phyloP scores from a whole-genome alignment of 2,888 invertebrate species.

The Thymelicus lineola region DNA sequence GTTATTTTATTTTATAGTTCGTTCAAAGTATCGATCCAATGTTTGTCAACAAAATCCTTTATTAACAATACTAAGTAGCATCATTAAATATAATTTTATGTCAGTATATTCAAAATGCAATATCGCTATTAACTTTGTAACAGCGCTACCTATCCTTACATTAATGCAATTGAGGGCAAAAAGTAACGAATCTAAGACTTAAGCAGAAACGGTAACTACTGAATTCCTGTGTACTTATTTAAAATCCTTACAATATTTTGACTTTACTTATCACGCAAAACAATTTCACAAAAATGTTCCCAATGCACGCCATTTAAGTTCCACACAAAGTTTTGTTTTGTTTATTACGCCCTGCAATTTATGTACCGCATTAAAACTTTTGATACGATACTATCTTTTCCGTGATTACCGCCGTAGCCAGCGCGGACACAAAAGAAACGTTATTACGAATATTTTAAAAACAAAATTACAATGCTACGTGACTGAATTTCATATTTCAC shows the following conservation, averaged over 20 bases:
- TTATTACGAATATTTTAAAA: slow-evolving; percentile 25
- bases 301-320: slow-evolving; percentile 24
- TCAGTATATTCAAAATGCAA: too few species aligned
- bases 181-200: background rate
- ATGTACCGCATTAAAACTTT: slow-evolving; percentile 24
- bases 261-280: slow-evolving; percentile 2
- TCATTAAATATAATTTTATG: too few species aligned
- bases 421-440: slow-evolving; percentile 8
- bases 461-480: slow-evolving; percentile 16
- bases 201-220: background rate
- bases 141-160: too few species aligned
- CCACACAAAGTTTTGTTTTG: slow-evolving; percentile 31
- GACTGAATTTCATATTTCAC: slow-evolving; percentile 20
- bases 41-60: too few species aligned
- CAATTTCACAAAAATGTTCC: slow-evolving; percentile 11
- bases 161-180: too few species aligned
- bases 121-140: too few species aligned
- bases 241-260: background rate
- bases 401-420: slow-evolving; percentile 16
- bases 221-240: background rate
- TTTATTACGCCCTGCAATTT: slow-evolving; percentile 43
- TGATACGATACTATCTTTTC: slow-evolving; percentile 21
- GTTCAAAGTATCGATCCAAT: too few species aligned
- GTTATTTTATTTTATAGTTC: too few species aligned
- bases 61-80: too few species aligned